These are phyloP conservation scores for Oreotrochilus melanogaster DNA, from an alignment of 2,113 vertebrate species.

Conservation along the genomic window DNA sequence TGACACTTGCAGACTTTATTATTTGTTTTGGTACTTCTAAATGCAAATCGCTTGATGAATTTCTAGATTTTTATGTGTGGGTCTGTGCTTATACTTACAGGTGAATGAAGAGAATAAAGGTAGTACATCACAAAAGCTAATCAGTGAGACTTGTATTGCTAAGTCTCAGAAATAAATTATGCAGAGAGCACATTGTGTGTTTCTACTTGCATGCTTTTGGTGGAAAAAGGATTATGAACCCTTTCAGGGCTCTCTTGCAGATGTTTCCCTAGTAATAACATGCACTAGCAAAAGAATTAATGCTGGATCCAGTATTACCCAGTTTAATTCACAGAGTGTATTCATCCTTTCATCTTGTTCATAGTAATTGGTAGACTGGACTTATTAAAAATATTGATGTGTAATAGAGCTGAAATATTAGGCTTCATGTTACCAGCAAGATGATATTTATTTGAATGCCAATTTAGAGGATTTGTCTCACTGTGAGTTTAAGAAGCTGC, in stretches of 20 bases:
- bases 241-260: not conserved
- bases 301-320: not conserved
- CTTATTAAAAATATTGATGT: not conserved
- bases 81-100: not conserved
- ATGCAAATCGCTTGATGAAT: not conserved
- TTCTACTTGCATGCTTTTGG: not conserved
- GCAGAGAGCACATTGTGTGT: not conserved
- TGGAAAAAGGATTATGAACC: not conserved
- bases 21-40: not conserved
- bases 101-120: not conserved
- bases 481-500: not conserved
- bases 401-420: not conserved
- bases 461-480: not conserved
- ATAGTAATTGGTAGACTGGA: not conserved
- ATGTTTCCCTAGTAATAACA: not conserved
- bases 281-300: not conserved
- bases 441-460: not conserved
- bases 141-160: not conserved
- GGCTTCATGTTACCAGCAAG: not conserved
- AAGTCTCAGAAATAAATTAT: conserved; percentile 24
- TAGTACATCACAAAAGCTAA: not conserved
- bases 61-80: not conserved
- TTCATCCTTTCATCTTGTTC: not conserved
- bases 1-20: not conserved
- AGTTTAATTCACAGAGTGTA: not conserved